These are phyloP conservation scores for Platysternon megacephalum DNA, from an alignment of 2,113 vertebrate genomes.

Conservation along the genomic window DNA sequence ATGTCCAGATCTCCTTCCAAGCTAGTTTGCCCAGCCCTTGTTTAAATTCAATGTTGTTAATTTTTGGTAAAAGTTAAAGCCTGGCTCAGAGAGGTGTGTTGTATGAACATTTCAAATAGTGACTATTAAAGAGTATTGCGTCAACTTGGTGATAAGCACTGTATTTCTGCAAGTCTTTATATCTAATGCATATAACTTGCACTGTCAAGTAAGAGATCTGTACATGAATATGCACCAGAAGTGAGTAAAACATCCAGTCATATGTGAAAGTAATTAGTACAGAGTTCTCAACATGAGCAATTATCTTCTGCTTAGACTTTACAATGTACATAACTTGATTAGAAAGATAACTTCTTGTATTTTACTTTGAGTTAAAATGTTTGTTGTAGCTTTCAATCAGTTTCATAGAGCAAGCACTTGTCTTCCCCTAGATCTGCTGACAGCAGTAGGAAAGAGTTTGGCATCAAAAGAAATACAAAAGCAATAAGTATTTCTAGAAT, in stretches of 20 bases:
- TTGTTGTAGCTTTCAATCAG: conserved; percentile 21
- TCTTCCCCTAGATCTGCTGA: neutral
- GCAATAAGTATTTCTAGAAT: neutral
- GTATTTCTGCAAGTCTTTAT: fast-evolving
- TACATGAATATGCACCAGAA: neutral
- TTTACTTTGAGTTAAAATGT: neutral
- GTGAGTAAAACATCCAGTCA: conserved; percentile 7
- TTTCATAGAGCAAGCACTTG: neutral
- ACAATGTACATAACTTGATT: neutral
- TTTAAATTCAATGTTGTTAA: fast-evolving
- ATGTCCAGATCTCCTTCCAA: neutral
- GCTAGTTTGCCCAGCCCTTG: neutral
- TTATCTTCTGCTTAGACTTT: neutral
- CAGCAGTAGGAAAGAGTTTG: neutral
- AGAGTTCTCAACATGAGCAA: neutral
- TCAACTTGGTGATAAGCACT: neutral
- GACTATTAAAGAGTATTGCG: neutral
- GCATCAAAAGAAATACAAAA: neutral
- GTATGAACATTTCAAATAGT: fast-evolving
- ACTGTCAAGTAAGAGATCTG: neutral
- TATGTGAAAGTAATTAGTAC: neutral
- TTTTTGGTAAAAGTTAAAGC: neutral
- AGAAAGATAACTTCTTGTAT: neutral
- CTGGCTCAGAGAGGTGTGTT: neutral
- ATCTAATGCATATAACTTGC: neutral